Conservation (phyloP, 2,113 vertebrate genomes). For the Pavo muticus region DNA sequence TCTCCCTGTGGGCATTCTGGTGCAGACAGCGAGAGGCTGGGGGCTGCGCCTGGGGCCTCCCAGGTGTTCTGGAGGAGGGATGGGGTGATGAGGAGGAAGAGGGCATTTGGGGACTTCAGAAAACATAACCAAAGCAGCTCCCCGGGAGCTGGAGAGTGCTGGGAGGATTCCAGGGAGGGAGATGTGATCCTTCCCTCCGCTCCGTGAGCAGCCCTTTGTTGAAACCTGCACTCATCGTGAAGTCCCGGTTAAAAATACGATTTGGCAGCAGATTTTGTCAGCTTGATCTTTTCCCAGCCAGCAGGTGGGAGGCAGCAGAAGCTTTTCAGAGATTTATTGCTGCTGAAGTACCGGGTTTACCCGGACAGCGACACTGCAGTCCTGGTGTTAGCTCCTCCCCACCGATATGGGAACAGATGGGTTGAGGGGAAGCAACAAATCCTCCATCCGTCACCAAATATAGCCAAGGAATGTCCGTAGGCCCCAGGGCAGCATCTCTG, state of each 20-base stretch:
- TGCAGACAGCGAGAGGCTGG: neutral
- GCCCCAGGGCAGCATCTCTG: neutral
- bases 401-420: neutral
- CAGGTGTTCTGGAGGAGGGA: neutral
- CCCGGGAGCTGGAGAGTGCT: neutral
- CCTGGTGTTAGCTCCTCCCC: neutral
- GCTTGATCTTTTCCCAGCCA: conserved; percentile 31
- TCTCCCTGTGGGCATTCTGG: neutral
- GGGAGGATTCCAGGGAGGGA: neutral
- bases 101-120: neutral
- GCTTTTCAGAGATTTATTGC: conserved; percentile 30
- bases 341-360: neutral
- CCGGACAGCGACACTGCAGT: neutral
- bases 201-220: neutral
- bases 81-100: neutral
- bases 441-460: conserved; percentile 46
- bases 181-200: neutral
- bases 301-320: conserved; percentile 65
- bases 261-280: conserved; percentile 14
- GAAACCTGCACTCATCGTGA: neutral
- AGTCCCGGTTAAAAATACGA: conserved; percentile 39
- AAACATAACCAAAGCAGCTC: neutral
- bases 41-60: neutral
- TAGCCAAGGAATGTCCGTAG: conserved; percentile 46
- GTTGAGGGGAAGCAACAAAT: conserved; percentile 6